Base-by-base conservation (phyloP, 2,888 invertebrate genomes). In the Drosophila atroscutellata region DNA sequence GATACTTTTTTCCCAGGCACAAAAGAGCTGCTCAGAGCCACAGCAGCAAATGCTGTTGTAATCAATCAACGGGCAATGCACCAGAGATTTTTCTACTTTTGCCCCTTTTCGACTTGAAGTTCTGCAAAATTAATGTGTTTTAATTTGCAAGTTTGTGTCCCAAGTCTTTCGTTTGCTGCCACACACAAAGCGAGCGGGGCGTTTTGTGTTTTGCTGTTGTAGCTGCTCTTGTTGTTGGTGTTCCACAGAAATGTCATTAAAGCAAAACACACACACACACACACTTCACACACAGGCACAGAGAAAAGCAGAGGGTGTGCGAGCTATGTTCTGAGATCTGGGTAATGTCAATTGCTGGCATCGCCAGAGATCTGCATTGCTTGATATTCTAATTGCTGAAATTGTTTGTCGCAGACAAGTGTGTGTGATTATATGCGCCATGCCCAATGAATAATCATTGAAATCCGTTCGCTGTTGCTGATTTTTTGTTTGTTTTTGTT, bases 371-470 rank as follows among this genome's bases (percentile, higher is more conserved):
- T 87, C 88, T 87, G 83, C 81, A 89, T 86, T 74, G 83, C 83
- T 86, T 90, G 87, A 88, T 88, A 88, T 90, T 90, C 90, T 88
- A 88, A 88, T 88, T 88, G 90, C 89, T 88, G 80, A 90, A 90
- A 87, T 90, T 87, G 89, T 88, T 89, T 87, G 77, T 61, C 74
- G 64, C 70, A 77, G 87, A 84, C 87, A 84, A 84, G 88, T 85
- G 88, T 85, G 86, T 81, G 82, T 81, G 75, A 70, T 72, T 78
- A 73, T 74, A 77, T 72, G 79, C 73, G 82, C 86, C 87, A 83
- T 85, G 87, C 89, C 84, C 85, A 85, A 85, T 85, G 85, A 85
- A 86, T 86, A 89, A 86, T 89, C 86, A 86, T 85, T 67, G 86
- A 82, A 85, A 87, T 89, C 80, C 75, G 77, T 64, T 65, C 74